Base-by-base conservation (phyloP, 2,888 invertebrate species). In the Volucella inflata region DNA sequence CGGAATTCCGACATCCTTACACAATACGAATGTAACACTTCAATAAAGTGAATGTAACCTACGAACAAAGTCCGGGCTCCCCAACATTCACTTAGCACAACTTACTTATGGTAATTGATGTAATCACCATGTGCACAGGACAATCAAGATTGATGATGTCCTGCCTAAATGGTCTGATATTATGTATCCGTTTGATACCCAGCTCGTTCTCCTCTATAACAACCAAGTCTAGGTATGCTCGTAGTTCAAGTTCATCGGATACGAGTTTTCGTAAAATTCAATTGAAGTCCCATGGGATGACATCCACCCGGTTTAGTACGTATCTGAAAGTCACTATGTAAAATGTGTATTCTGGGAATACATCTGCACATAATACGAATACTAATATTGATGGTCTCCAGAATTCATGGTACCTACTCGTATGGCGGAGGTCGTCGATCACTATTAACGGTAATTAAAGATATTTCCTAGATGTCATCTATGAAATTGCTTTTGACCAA, bases 81-180 rank as follows among this genome's bases (percentile, higher is more conserved):
- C 10, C 17, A 30, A 53, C 44, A 53, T 68, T 68, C 76, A 68
- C 68, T 67, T 50, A 59, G 36, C 75, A 76, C 44, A 76, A 76
- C 50, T 60, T 68, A 68, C 42, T 76, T 76, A 76, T 68, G 68
- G 51, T 76, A 68, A 76, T 68, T 68, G 76, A 68, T 51, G 51
- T 68, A 68, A 76, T 68, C 67, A 51, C 67, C 50, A 68, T 60
- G 62, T 50, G 53, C 51, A 21, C 44, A 76, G 30, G 36, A 68
- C 57, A 68, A 68, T 60, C 51, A 57, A 76, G 76, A 76, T 76
- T 76, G 67, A 76, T 76, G 67, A 50, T 50, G 16, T 10, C 30
- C 44, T 30, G 30, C 17, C 42, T 36, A 46, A 67, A 30, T 16
- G 60, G 48, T 71, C 50, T 40, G 50, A 60, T 64, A 65, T 46